Percentiles rank a stretch among this genome's conserved stretches.
Evolutionary conservation across 2,888 invertebrate species (phyloP).

Genomic region (Portevinia maculata): DNA sequence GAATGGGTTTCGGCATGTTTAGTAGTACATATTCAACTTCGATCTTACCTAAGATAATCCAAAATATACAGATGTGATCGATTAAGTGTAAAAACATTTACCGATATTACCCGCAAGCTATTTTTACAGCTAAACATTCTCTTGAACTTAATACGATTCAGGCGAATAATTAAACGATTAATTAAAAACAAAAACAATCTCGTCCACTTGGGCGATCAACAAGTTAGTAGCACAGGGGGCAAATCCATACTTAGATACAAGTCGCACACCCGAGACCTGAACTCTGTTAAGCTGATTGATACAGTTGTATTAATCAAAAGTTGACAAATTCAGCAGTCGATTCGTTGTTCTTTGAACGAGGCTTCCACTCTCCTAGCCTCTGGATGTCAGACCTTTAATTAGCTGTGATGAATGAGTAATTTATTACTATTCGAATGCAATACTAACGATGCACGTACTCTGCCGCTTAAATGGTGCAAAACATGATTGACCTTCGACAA

Average conservation of each 20-base stretch:
- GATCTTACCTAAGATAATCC: too few species aligned
- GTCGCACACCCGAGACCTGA: not conserved
- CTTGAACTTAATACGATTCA: not conserved
- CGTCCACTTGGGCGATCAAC: constrained; percentile 12
- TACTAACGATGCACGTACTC: constrained; percentile 7
- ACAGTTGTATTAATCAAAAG: constrained; percentile 25
- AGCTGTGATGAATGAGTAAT: constrained; percentile 9
- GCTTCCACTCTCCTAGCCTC: not conserved
- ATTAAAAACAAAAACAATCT: constrained; percentile 2
- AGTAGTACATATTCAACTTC: too few species aligned
- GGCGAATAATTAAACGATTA: not conserved
- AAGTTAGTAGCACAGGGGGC: not conserved
- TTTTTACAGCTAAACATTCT: not conserved
- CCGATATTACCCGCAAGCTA: too few species aligned
- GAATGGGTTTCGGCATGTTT: too few species aligned
- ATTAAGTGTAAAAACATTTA: not conserved
- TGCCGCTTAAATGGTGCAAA: constrained; percentile 16
- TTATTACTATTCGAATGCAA: constrained; percentile 33
- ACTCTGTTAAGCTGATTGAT: constrained; percentile 7
- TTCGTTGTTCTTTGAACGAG: constrained; percentile 1
- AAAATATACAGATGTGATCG: too few species aligned
- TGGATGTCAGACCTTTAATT: not conserved
- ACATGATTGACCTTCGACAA: constrained; percentile 39
- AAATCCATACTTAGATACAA: constrained; percentile 5
- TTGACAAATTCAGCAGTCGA: constrained; percentile 38